Evolutionary conservation across 2,113 vertebrate species (phyloP).

Genomic region (Macrotis lagotis): DNA sequence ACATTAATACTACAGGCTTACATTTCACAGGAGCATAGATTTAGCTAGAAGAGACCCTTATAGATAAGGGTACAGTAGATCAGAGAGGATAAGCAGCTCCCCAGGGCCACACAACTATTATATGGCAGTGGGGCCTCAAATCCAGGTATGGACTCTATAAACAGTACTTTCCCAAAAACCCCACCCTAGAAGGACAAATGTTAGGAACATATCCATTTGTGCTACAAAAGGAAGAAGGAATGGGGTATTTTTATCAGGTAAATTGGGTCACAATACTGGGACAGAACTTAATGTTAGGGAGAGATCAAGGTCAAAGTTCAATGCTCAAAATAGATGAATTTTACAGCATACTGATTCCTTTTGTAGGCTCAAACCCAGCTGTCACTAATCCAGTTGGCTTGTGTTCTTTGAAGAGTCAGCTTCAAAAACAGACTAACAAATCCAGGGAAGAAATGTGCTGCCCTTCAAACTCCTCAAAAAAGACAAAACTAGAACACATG

Average conservation of each 20-base stretch:
- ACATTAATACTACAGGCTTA: background rate
- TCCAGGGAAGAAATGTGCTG: background rate
- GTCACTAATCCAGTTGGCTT: background rate
- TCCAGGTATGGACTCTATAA: background rate
- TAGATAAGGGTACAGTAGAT: background rate
- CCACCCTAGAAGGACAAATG: background rate
- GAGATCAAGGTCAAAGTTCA: background rate
- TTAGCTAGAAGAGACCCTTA: background rate
- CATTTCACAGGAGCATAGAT: background rate
- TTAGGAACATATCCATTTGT: background rate
- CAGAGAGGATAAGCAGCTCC: background rate
- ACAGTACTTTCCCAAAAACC: slow-evolving; percentile 41
- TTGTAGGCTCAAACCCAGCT: background rate
- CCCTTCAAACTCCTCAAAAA: background rate
- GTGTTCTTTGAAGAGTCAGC: background rate
- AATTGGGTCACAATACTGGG: background rate
- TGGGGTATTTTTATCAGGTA: background rate
- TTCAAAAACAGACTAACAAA: background rate
- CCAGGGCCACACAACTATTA: slow-evolving; percentile 28
- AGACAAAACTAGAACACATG: background rate
- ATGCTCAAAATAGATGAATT: background rate
- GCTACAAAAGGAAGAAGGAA: background rate
- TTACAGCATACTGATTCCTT: background rate
- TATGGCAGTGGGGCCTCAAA: slow-evolving; percentile 21
- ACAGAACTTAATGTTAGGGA: background rate